Evolutionary conservation across 2,797 vertebrate species (phyloP).

Genomic region (Cyprinella venusta): DNA sequence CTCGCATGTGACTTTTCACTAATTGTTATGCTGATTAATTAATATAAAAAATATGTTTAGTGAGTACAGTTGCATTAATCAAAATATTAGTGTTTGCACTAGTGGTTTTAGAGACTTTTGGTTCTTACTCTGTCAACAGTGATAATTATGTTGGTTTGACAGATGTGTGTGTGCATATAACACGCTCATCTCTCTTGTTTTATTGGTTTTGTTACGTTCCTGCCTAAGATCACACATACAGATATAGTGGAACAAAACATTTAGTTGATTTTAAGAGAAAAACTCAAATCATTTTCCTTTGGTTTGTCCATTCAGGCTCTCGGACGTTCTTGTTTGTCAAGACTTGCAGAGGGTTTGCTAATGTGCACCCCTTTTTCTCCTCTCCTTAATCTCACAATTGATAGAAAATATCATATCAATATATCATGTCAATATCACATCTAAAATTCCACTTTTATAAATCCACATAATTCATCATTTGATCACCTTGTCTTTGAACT

Average conservation of each 20-base stretch:
- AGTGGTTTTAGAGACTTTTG: not conserved
- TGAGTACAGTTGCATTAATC: not conserved
- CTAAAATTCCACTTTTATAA: conserved; percentile 4
- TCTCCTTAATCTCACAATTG: not conserved
- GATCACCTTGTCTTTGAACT: conserved; percentile 3
- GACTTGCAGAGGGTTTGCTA: not conserved
- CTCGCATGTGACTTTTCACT: conserved; percentile 10
- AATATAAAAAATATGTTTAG: not conserved
- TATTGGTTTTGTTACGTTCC: not conserved
- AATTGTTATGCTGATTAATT: not conserved
- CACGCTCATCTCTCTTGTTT: not conserved
- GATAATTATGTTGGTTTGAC: not conserved
- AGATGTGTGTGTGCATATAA: not conserved
- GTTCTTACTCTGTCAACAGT: not conserved
- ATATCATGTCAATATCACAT: no score
- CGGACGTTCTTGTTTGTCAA: not conserved
- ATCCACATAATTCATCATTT: not conserved
- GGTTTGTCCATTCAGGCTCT: not conserved
- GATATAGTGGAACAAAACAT: not conserved
- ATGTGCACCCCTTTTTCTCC: not conserved
- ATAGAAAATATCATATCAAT: no score
- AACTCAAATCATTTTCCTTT: not conserved
- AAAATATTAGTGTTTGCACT: not conserved
- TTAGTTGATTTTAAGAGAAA: not conserved
- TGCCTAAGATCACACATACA: not conserved